These are phyloP conservation scores for Clarias pachynema DNA, from an alignment of 2,797 vertebrate species.

Conservation along the genomic window DNA sequence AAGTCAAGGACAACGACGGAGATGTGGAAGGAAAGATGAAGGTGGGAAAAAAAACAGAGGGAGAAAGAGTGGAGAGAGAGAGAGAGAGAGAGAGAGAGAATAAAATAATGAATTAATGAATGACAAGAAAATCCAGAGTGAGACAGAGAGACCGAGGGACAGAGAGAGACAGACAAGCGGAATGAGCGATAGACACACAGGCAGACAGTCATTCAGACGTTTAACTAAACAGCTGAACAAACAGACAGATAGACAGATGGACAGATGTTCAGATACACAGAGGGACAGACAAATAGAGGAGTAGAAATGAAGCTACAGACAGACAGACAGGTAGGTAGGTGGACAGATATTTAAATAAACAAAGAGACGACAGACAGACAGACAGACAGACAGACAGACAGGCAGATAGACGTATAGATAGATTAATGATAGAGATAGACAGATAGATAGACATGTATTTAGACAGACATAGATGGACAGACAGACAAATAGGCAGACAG, in stretches of 20 bases:
- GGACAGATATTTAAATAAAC: too few relatives aligned
- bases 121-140: conserved; percentile 42
- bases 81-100: conserved; percentile 42
- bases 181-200: conserved; percentile 19
- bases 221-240: not conserved
- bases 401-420: conserved; percentile 11
- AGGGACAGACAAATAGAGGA: not conserved
- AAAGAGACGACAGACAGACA: too few relatives aligned
- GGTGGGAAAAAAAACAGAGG: conserved; percentile 18
- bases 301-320: not conserved
- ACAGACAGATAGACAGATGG: conserved; percentile 6
- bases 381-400: conserved; percentile 28
- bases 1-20: not conserved
- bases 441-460: not conserved
- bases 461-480: not conserved
- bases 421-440: too few relatives aligned
- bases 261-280: not conserved
- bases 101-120: conserved; percentile 39
- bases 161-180: conserved; percentile 34
- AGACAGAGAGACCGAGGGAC: conserved; percentile 19
- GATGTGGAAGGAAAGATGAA: not conserved
- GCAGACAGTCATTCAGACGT: conserved; percentile 28
- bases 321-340: conserved; percentile 31
- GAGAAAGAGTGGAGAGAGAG: conserved; percentile 27
- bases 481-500: not conserved